phyloP scores from a whole-genome alignment of 2,113 vertebrate species.

The Heteronetta atricapilla region DNA sequence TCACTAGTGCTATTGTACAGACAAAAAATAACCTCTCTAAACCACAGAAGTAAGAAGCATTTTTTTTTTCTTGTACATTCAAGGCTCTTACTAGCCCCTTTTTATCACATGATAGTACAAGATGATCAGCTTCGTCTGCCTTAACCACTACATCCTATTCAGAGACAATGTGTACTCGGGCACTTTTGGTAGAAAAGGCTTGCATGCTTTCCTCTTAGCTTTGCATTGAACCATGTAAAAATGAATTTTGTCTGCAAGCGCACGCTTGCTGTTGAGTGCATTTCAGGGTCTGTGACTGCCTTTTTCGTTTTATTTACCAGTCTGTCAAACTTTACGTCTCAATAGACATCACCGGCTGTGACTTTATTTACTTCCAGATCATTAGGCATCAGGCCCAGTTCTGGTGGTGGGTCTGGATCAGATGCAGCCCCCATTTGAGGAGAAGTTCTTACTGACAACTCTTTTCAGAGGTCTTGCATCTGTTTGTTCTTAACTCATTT shows the following conservation, averaged over 20 bases:
- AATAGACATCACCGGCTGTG: slow-evolving; percentile 11
- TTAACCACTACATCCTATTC: not conserved
- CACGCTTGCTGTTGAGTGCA: not conserved
- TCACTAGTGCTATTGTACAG: not conserved
- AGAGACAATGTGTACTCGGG: not conserved
- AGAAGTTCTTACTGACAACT: not conserved
- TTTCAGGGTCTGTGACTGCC: not conserved
- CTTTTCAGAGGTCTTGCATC: not conserved
- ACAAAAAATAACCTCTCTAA: not conserved
- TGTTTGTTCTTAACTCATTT: not conserved
- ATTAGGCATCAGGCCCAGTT: not conserved
- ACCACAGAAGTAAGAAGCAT: not conserved
- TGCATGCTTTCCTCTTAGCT: not conserved
- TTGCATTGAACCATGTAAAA: not conserved
- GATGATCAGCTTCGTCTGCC: not conserved
- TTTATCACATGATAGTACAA: not conserved
- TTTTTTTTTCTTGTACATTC: not conserved
- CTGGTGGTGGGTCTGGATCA: not conserved
- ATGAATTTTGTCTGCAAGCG: not conserved
- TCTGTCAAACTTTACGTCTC: slow-evolving; percentile 4
- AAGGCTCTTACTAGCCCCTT: not conserved
- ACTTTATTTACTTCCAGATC: slow-evolving; percentile 43
- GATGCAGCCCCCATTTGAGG: not conserved
- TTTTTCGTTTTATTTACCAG: not conserved
- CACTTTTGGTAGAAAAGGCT: not conserved